Evolutionary conservation across 2,113 vertebrate species (phyloP), one percentile per base, ranked within the genome.

Genomic region (Noturus placidus): DNA sequence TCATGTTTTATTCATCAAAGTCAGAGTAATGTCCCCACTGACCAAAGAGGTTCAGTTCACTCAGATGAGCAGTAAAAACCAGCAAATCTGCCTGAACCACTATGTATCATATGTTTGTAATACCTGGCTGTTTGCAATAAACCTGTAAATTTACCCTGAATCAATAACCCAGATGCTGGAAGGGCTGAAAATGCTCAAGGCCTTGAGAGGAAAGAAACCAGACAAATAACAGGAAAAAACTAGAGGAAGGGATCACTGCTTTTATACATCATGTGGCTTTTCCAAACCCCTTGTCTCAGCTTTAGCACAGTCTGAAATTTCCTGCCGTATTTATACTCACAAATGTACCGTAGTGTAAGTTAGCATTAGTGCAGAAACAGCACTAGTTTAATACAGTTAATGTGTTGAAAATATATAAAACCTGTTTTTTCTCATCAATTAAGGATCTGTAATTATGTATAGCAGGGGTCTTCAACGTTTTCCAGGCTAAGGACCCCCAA

Each of bases 121-220:
- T 70, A 70, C 63, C 63, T 54, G 52, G 1, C 50, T 8, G 20
- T 27, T 4, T 56, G 52, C 2, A 72, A 15, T 38, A 84, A 33
- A 35, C 67, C 78, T 80, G 30, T 19, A 54, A 54, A 33, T 56
- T 54, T 2, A 84, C 27, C 50, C 67, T 38, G 50, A 84, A 70
- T 25, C 83, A 84, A 54, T 52, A 35, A 54, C 2, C 17, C 19
- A 30, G 6, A 54, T 1, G 35, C 63, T 13, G 54, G 33, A 84
- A 84, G 1, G 27, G n/a, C 61, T 72, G 50, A 56, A 56, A 74
- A 27, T 38, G 83, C 67, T 70, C 4, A 4, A 38, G 46, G 6
- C 67, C 10, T 57, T 14, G 63, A 57, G 54, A 76, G 50, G 33
- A 85, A 85, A 85, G 33, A 85, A 76, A 57, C 54, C 84, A 85